Percentiles rank a stretch among this genome's conserved stretches.
Evolutionary conservation across 2,797 vertebrate genomes (phyloP).

Genomic region (Delichon dasypus): DNA sequence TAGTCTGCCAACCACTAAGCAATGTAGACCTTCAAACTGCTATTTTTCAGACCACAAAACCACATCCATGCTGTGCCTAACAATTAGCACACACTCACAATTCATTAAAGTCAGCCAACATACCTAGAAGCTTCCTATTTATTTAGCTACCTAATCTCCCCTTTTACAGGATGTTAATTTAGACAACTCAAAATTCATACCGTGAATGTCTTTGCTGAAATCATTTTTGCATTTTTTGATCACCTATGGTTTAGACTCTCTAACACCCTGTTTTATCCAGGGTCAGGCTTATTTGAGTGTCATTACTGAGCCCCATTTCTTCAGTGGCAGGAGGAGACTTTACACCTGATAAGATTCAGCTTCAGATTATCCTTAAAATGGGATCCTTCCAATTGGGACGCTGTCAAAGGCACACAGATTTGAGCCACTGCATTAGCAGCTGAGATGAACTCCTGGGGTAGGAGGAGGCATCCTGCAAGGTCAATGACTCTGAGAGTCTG

Average conservation of each 20-base stretch:
- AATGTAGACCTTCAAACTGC: neutral
- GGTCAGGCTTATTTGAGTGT: neutral
- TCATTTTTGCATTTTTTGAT: neutral
- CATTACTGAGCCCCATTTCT: neutral
- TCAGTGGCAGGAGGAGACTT: neutral
- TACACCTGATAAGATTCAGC: neutral
- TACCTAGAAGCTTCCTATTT: neutral
- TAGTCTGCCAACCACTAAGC: neutral
- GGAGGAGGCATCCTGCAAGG: neutral
- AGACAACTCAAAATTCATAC: neutral
- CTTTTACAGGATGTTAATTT: neutral
- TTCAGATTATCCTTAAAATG: neutral
- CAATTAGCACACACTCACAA: neutral
- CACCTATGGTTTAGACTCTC: neutral
- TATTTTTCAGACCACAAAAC: neutral
- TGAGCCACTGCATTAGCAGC: neutral
- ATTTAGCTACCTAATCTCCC: neutral
- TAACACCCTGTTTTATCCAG: neutral
- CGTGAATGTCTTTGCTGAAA: neutral
- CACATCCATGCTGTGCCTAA: neutral
- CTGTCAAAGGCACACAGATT: neutral
- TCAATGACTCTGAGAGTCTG: fast-evolving
- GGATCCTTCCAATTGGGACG: neutral
- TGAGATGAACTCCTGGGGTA: neutral
- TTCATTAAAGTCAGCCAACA: neutral